Evolutionary conservation across 1,140 invertebrate species (phyloP).

Genomic region (Hyles vespertilio): DNA sequence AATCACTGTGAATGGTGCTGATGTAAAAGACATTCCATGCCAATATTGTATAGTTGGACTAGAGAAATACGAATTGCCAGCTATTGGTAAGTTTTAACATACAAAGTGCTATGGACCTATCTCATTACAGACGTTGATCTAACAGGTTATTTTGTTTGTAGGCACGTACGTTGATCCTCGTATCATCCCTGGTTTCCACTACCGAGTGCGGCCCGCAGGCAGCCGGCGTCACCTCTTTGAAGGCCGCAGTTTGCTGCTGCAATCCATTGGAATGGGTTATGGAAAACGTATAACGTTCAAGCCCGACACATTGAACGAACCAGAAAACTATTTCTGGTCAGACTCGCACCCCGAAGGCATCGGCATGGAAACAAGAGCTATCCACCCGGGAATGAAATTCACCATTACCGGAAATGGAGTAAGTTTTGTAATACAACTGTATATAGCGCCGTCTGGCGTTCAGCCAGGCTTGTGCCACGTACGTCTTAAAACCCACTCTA

Average conservation of each 20-base stretch:
- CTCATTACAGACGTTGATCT: background rate
- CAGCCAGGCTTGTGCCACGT: conserved; percentile 2
- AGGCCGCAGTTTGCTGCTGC: conserved; percentile 78
- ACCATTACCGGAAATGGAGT: conserved; percentile 76
- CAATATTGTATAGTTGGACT: conserved; percentile 82
- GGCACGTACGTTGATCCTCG: conserved; percentile 86
- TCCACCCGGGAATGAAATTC: conserved; percentile 81
- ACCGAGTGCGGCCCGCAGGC: conserved; percentile 81
- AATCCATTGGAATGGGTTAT: conserved; percentile 85
- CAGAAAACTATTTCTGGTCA: conserved; percentile 86
- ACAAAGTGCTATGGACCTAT: background rate
- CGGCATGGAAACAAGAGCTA: conserved; percentile 81
- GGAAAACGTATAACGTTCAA: conserved; percentile 86
- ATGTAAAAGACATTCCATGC: conserved; percentile 80
- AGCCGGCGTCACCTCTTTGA: conserved; percentile 79
- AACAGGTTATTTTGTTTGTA: conserved; percentile 37
- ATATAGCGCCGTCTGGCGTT: conserved; percentile 6
- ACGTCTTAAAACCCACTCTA: conserved; percentile 2
- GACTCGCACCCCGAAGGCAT: conserved; percentile 85
- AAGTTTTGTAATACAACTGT: conserved; percentile 21
- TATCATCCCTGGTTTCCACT: conserved; percentile 84
- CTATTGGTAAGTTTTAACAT: conserved; percentile 78
- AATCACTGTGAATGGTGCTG: conserved; percentile 77
- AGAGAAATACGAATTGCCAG: conserved; percentile 83
- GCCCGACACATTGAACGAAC: conserved; percentile 79